Evolutionary conservation across 2,888 invertebrate species (phyloP).

Genomic region (Dusona sp.): DNA sequence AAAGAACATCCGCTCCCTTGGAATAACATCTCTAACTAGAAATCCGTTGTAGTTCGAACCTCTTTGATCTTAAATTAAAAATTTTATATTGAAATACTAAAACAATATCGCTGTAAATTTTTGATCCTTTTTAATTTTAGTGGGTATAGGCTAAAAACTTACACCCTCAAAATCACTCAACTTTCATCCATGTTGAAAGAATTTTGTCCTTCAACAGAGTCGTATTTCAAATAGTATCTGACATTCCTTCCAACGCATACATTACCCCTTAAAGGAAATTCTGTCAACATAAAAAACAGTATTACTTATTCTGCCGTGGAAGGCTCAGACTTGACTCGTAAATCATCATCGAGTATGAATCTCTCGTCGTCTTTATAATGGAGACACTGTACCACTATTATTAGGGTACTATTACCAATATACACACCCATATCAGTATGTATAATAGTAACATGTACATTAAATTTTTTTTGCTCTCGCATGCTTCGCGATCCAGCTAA

Average conservation of each 20-base stretch:
- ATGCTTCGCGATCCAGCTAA: conserved; percentile 59
- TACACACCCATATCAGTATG: conserved; percentile 23
- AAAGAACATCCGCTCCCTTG: too few relatives aligned
- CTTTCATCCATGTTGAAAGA: not conserved
- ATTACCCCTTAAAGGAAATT: not conserved
- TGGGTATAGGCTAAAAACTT: not conserved
- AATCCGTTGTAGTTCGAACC: too few relatives aligned
- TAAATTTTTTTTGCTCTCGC: conserved; percentile 23
- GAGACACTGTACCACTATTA: conserved; percentile 33
- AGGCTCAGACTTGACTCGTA: conserved; percentile 15
- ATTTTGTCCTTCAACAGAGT: not conserved
- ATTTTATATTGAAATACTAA: too few relatives aligned
- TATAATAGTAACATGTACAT: conserved; percentile 13
- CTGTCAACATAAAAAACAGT: not conserved
- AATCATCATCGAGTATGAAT: conserved; percentile 31
- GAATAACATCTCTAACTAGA: too few relatives aligned
- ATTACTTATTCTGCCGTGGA: conserved; percentile 5
- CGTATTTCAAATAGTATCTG: not conserved
- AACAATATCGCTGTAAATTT: too few relatives aligned
- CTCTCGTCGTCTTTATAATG: conserved; percentile 24
- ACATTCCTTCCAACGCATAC: not conserved
- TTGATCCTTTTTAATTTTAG: too few relatives aligned
- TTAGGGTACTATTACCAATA: conserved; percentile 43
- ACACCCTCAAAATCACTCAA: not conserved
- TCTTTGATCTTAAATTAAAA: too few relatives aligned